Conservation (phyloP, 2,888 invertebrate species). For the Branchellion lobata region DNA sequence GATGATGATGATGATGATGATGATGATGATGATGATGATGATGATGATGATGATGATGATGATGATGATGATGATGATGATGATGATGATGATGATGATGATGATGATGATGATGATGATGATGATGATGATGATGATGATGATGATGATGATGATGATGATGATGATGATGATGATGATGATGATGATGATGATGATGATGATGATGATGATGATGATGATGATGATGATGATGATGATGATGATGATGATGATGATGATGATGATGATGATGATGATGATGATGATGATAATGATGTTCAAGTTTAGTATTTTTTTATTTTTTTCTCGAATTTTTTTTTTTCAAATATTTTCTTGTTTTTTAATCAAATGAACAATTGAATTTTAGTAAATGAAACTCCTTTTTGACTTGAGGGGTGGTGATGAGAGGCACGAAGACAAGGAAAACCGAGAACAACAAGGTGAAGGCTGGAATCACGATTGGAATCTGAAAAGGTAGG, state of each 20-base stretch:
- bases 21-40: background rate
- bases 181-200: slow-evolving; percentile 10
- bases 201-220: slow-evolving; percentile 29
- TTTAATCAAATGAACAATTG: too few species aligned
- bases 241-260: slow-evolving; percentile 43
- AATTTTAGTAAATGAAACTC: too few species aligned
- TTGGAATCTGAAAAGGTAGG: slow-evolving; percentile 59
- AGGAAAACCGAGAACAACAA: slow-evolving; percentile 85
- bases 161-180: slow-evolving; percentile 14
- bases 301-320: too few species aligned
- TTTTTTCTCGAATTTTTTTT: too few species aligned
- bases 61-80: slow-evolving; percentile 7
- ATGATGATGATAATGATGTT: slow-evolving; percentile 32
- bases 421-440: slow-evolving; percentile 88
- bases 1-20: slow-evolving; percentile 10
- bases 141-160: slow-evolving; percentile 14
- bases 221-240: slow-evolving; percentile 39
- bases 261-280: slow-evolving; percentile 41
- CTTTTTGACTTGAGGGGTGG: slow-evolving; percentile 86
- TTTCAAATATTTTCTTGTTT: too few species aligned
- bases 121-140: slow-evolving; percentile 14
- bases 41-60: slow-evolving; percentile 2
- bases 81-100: slow-evolving; percentile 14
- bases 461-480: slow-evolving; percentile 85
- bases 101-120: slow-evolving; percentile 14